Base-by-base conservation (phyloP, 2,888 invertebrate genomes). In the Ectropis crepuscularia region DNA sequence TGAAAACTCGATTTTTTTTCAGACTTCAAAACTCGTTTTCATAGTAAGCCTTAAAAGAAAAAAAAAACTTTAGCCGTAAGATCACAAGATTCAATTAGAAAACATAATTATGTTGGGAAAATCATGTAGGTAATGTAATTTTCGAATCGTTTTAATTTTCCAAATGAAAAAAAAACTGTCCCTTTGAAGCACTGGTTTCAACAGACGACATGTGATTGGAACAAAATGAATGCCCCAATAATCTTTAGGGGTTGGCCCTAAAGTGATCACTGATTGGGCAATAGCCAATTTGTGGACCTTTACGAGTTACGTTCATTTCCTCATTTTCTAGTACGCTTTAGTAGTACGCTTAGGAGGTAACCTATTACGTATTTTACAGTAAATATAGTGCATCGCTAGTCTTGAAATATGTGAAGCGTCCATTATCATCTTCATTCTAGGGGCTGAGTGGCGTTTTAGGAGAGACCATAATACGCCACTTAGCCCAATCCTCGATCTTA, bases 181-280 rank as follows among this genome's bases (percentile, higher is more conserved):
- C 46, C 45, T 54, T 59, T 59, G 49, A 53, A 9, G 37, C 45
- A 63, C 41, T 28, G 39, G 57, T 54, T 41, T 59, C 53, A 57
- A 39, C 49, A n/a, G 41, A 49, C 61, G 53, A 49, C 66, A 65
- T 57, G 63, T 66, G 66, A 68, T 67, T 62, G 65, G 68, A 63
- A 57, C 48, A 67, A 63, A 69, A 67, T 69, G 61, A 58, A 68
- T 68, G 68, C 65, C 41, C 63, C 63, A 71, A 71, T 69, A 68
- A 69, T 67, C 69, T 69, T 67, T 67, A 68, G 63, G 57, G 63
- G 48, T 57, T 63, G 57, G 57, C 50, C 57, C 63, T 61, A 68
- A 71, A 68, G 60, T 58, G 61, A 65, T 65, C 57, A 65, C 61
- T 67, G 69, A 71, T 71, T 71, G 69, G 68, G 58, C 65, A 53